A percentile compares a stretch with the other conserved stretches of the same genome.
phyloP scores from a whole-genome alignment of 2,888 invertebrate species.

The Pyrrhosoma nymphula region DNA sequence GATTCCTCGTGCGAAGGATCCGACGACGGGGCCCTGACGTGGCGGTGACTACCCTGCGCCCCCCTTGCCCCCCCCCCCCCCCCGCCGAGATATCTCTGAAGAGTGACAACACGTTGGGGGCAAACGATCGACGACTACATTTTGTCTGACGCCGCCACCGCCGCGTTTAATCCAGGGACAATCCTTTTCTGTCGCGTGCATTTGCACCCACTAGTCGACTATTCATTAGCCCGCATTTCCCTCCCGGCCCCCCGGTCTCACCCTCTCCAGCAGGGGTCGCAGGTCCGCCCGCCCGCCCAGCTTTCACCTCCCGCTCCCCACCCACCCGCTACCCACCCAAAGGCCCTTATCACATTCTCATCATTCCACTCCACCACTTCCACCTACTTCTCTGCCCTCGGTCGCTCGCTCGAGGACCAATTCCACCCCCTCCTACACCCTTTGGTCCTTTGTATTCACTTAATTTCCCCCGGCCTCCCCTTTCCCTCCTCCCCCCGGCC shows the following conservation, averaged over 20 bases:
- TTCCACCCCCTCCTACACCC: not conserved
- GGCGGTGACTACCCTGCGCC: no score
- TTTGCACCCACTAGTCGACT: not conserved
- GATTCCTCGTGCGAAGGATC: not conserved
- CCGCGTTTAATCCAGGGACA: not conserved
- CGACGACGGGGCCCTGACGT: no score
- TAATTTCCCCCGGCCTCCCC: not conserved
- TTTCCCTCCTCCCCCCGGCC: not conserved
- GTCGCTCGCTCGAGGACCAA: not conserved
- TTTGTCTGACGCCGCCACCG: not conserved
- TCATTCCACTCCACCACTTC: constrained; percentile 21
- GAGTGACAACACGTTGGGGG: not conserved
- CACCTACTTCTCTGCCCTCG: not conserved
- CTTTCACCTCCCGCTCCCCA: not conserved
- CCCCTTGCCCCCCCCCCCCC: no score
- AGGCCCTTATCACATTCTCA: constrained; percentile 6
- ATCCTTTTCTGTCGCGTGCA: not conserved
- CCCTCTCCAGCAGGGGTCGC: not conserved
- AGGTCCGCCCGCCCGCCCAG: no score
- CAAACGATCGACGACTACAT: not conserved
- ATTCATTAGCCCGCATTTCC: constrained; percentile 19
- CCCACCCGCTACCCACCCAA: no score
- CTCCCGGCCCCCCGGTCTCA: not conserved
- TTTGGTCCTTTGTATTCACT: constrained; percentile 13
- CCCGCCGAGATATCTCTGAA: not conserved